These are phyloP conservation scores for Tenthredo scrophulariae DNA, from an alignment of 2,888 invertebrate species.

Conservation along the genomic window DNA sequence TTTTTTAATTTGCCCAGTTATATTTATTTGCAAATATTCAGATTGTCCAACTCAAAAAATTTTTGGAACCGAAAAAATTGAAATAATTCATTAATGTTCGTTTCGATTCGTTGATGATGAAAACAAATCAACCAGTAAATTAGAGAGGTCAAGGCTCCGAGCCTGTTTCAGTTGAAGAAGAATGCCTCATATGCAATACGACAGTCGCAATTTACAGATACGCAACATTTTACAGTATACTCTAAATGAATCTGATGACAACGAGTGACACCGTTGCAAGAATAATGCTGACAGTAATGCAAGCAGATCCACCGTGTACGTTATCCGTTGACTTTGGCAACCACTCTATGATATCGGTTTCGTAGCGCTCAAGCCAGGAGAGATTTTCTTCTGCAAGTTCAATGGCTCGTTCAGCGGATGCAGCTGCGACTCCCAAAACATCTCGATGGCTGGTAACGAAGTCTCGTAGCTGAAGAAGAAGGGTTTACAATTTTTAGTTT, in stretches of 20 bases:
- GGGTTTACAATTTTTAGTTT: background rate
- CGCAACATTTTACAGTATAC: background rate
- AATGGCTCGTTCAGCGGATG: slow-evolving; percentile 61
- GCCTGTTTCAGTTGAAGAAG: background rate
- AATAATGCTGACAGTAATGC: slow-evolving; percentile 5
- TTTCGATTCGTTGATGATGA: too few species aligned
- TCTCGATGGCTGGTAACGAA: slow-evolving; percentile 54
- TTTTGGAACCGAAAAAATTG: too few species aligned
- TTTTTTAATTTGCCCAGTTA: too few species aligned
- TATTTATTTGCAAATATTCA: too few species aligned
- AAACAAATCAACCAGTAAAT: too few species aligned
- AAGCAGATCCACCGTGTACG: background rate
- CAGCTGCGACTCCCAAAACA: slow-evolving; percentile 58
- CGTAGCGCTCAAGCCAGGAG: slow-evolving; percentile 62
- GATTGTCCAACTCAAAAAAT: too few species aligned
- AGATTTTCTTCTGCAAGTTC: slow-evolving; percentile 59
- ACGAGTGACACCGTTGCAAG: background rate
- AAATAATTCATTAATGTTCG: too few species aligned
- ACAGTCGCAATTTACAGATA: background rate
- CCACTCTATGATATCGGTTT: slow-evolving; percentile 7
- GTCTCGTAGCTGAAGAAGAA: slow-evolving; percentile 60
- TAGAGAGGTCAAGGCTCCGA: too few species aligned
- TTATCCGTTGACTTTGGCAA: background rate
- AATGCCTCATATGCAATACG: background rate
- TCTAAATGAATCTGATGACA: background rate